Evolutionary conservation across 2,797 vertebrate genomes (phyloP).

Genomic region (Leucoraja ocellata): DNA sequence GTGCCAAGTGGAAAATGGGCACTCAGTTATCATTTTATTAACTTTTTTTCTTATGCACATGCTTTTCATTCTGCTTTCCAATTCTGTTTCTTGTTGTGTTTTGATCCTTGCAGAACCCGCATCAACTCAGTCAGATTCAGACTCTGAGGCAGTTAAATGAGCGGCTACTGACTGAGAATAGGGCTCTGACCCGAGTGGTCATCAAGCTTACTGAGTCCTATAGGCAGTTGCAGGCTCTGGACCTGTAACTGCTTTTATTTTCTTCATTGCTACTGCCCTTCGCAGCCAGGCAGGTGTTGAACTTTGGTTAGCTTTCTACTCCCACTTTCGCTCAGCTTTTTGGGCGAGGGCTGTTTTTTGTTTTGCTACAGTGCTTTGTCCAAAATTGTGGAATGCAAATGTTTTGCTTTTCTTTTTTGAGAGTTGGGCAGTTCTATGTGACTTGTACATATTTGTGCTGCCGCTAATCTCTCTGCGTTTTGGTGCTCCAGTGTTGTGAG

Average conservation of each 20-base stretch:
- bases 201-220: slow-evolving; percentile 83
- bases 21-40: slow-evolving; percentile 31
- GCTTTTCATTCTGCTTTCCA: slow-evolving; percentile 40
- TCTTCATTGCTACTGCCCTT: slow-evolving; percentile 67
- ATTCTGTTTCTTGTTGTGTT: slow-evolving; percentile 57
- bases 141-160: slow-evolving; percentile 89
- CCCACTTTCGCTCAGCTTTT: slow-evolving; percentile 54
- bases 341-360: slow-evolving; percentile 50
- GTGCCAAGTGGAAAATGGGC: slow-evolving; percentile 18
- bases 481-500: not conserved
- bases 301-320: slow-evolving; percentile 61
- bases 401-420: slow-evolving; percentile 32
- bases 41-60: slow-evolving; percentile 42
- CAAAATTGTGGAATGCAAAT: slow-evolving; percentile 17
- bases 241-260: slow-evolving; percentile 70
- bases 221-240: slow-evolving; percentile 74
- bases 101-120: slow-evolving; percentile 82
- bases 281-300: slow-evolving; percentile 84
- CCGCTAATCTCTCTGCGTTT: not conserved
- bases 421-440: not conserved
- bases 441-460: slow-evolving; percentile 25
- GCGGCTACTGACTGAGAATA: slow-evolving; percentile 90
- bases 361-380: slow-evolving; percentile 37
- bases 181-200: slow-evolving; percentile 90
- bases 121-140: slow-evolving; percentile 92